These are phyloP conservation scores for Ariopsis seemanni DNA, from an alignment of 2,113 vertebrate species.

Conservation along the genomic window DNA sequence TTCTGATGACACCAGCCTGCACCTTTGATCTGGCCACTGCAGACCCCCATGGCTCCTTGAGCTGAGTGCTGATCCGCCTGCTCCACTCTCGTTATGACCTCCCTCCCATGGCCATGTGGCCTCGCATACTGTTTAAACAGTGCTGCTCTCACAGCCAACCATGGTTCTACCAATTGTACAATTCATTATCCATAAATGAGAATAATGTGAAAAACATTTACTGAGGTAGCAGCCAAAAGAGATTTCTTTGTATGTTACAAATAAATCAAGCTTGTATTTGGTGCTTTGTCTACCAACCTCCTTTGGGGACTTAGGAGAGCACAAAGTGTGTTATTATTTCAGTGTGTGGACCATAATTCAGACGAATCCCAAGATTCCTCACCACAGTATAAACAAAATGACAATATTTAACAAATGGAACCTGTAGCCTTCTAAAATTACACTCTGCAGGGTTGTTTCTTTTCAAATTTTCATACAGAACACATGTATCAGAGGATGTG, in stretches of 20 bases:
- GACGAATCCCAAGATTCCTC: neutral
- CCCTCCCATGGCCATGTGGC: slow-evolving; percentile 7
- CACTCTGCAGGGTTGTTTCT: neutral
- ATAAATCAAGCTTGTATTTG: slow-evolving; percentile 8
- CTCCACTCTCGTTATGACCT: slow-evolving; percentile 47
- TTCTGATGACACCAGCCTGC: slow-evolving; percentile 57
- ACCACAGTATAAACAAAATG: slow-evolving; percentile 18
- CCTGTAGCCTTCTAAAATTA: neutral
- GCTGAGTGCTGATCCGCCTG: slow-evolving; percentile 47
- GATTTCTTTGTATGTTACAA: neutral
- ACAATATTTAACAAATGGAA: neutral
- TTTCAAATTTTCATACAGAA: neutral
- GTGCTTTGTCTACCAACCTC: neutral
- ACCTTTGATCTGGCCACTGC: slow-evolving; percentile 64
- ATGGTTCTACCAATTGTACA: neutral
- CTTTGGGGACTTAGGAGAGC: neutral
- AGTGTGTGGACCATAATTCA: neutral
- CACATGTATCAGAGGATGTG: neutral
- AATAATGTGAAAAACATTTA: neutral
- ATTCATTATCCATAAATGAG: slow-evolving; percentile 5
- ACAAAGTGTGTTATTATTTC: neutral
- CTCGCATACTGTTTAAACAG: neutral
- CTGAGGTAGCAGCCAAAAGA: neutral
- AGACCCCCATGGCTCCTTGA: slow-evolving; percentile 48
- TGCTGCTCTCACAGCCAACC: neutral